These are phyloP conservation scores for Nemapogon koenigi DNA, from an alignment of 2,888 invertebrate genomes.

Conservation along the genomic window DNA sequence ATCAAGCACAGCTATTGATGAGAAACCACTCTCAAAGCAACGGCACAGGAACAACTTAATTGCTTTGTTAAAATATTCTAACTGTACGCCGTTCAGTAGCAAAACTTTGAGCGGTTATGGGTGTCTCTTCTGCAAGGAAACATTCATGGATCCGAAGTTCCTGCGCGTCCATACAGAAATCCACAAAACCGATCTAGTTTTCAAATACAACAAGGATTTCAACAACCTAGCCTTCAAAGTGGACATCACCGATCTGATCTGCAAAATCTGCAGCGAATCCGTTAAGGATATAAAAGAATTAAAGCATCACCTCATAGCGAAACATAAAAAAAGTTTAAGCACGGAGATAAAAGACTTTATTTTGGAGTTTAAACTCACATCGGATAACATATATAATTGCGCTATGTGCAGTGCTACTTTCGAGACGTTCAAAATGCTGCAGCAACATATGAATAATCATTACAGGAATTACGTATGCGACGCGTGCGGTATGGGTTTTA, in stretches of 20 bases:
- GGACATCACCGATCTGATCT: constrained; percentile 30
- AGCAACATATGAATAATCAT: constrained; percentile 51
- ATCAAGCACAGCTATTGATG: background rate
- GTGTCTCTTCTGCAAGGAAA: constrained; percentile 37
- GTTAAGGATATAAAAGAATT: constrained; percentile 25
- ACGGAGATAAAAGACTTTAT: constrained; percentile 44
- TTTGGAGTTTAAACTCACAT: constrained; percentile 41
- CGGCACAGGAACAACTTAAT: background rate
- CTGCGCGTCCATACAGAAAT: constrained; percentile 19
- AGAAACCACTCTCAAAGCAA: background rate
- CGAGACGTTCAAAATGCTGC: constrained; percentile 50
- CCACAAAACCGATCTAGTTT: constrained; percentile 1
- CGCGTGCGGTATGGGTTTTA: constrained; percentile 51
- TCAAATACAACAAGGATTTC: constrained; percentile 4
- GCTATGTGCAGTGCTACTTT: constrained; percentile 39
- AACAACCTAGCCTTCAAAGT: constrained; percentile 24
- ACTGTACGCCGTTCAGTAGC: constrained; percentile 45
- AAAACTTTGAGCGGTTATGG: constrained; percentile 38
- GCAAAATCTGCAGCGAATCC: constrained; percentile 29
- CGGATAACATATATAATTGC: constrained; percentile 40
- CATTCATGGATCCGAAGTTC: constrained; percentile 38
- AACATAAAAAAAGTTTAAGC: constrained; percentile 28
- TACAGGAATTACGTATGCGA: constrained; percentile 52
- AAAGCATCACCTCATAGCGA: constrained; percentile 33
- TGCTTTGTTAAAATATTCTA: too few species aligned